Base-by-base conservation (phyloP, 2,888 invertebrate species). In the Drosophila sordidula region DNA sequence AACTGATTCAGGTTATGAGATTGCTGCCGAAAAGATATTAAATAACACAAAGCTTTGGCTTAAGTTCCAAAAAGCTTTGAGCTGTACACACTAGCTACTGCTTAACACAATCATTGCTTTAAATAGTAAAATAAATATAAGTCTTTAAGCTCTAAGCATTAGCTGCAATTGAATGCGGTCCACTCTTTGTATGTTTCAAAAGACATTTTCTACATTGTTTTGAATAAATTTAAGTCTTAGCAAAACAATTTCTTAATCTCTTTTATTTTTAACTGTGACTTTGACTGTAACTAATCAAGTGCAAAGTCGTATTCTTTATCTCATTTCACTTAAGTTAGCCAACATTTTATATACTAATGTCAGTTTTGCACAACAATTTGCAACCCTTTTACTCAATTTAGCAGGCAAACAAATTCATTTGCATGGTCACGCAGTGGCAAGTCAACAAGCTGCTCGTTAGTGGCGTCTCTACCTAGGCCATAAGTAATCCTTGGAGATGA, bases 311-410 rank as follows among this genome's bases (percentile, higher is more conserved):
- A 2, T 39, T 6, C 12, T 34, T 12, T 3, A 12, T 9, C 2
- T 22, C 9, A 41, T 18, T 51, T 51, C 12, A n/a, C 1, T 16
- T n/a, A 0, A 29, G 6, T 18, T 41, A 41, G 1, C 26, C 12
- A 6, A n/a, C 39, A 22, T 18, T 52, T 29, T 18, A 52, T 41
- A 18, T 18, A 18, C 18, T 18, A 18, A 18, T 29, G 18, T 3
- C 9, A 22, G 3, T 18, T 22, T 52, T 18, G 52, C 25, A 18
- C 32, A 38, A 47, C 63, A 39, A 55, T 61, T 72, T 16, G 65
- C 42, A 38, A 61, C 41, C 57, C 75, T 74, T 65, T 74, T 61
- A 57, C 52, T 22, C 22, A 56, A 46, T 55, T 63, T 11, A 25
- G 25, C 5, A 25, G 44, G 12, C 36, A 54, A 44, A 47, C 29